A percentile compares a stretch with the other conserved stretches of the same genome.
Evolutionary conservation across 1,140 invertebrate genomes (phyloP).

Genomic region (Pseudomyrmex cubaensis): DNA sequence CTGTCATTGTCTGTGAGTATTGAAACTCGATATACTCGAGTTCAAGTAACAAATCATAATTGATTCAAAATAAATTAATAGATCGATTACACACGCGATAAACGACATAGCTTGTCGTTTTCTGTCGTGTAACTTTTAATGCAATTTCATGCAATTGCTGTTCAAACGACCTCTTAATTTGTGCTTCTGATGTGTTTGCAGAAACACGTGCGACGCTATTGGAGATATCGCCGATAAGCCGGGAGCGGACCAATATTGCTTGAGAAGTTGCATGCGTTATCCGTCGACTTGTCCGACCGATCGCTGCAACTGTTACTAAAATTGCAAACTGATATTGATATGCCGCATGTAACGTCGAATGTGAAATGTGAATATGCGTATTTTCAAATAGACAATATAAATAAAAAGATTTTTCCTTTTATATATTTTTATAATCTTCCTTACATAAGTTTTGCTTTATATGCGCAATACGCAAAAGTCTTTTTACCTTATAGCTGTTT

Average conservation of each 20-base stretch:
- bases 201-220: conserved; percentile 91
- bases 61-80: conserved; percentile 12
- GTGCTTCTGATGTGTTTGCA: conserved; percentile 82
- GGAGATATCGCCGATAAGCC: conserved; percentile 89
- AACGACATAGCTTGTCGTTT: not conserved
- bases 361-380: conserved; percentile 10
- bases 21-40: conserved; percentile 51
- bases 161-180: no score
- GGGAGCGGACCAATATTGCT: conserved; percentile 93
- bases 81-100: not conserved
- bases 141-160: not conserved
- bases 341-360: not conserved
- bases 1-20: conserved; percentile 93
- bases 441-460: not conserved
- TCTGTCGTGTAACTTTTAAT: not conserved
- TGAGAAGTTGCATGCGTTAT: conserved; percentile 92
- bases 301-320: conserved; percentile 89
- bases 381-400: conserved; percentile 26
- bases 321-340: conserved; percentile 23
- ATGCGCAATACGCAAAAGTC: not conserved
- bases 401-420: not conserved
- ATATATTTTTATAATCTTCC: no score
- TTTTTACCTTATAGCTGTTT: conserved; percentile 24
- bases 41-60: not conserved
- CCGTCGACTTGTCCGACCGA: conserved; percentile 89